Evolutionary conservation across 1,140 invertebrate genomes (phyloP), one percentile per base, ranked within the genome.

Genomic region (Hormaphis cornu): DNA sequence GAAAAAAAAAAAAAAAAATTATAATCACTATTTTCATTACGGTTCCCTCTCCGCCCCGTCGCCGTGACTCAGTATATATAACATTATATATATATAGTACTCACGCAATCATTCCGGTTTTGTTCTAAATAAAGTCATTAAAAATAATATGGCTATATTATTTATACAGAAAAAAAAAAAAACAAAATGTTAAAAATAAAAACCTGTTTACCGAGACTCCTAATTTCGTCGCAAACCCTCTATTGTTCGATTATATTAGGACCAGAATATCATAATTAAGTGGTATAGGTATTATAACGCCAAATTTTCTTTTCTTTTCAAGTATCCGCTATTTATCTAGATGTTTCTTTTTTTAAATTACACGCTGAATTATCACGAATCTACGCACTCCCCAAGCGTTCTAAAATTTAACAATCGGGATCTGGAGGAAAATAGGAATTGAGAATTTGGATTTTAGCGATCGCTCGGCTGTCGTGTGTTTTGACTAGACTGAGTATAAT

Each of bases 111-210:
- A 66, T 66, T 66, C 61, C 61, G 40, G 42, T 66, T 66, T 48
- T 20, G 30, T 66, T 66, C 30, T 66, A 66, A 66, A 66, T 66
- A 66, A 66, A 66, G 61, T 66, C 61, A 66, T 66, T 66, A 66
- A 66, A 63, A 66, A 66, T 44, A 66, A 66, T 66, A 66, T 50
- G 50, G 61, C 44, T 44, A 66, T n/a, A n/a, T 66, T 66, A 66
- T 66, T 50, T 66, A 66, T 48, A 66, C 1, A 3, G 48, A 63
- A 48, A 44, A 46, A 61, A 44, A 66, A n/a, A n/a, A n/a, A n/a
- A n/a, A n/a, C n/a, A n/a, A n/a, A n/a, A n/a, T n/a, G n/a, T n/a
- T n/a, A n/a, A n/a, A n/a, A n/a, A n/a, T n/a, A n/a, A n/a, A 66
- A 66, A 66, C 61, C 61, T 42, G 61, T 66, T 66, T 63, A 22